These are phyloP conservation scores for Meles meles DNA, from an alignment of 2,113 vertebrate genomes.

Conservation along the genomic window DNA sequence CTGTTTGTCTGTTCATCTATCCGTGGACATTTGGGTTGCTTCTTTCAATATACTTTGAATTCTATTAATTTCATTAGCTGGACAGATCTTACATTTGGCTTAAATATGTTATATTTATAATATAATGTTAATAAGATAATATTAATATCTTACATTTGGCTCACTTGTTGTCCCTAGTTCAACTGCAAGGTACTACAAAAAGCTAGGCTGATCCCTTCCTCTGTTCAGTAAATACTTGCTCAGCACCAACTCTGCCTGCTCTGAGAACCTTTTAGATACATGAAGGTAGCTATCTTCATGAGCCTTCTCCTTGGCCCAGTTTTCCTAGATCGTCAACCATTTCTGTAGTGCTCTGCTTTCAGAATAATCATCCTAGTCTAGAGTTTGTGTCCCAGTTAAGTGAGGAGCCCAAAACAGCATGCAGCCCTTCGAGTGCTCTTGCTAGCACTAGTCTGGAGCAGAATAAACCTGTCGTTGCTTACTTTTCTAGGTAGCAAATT, in stretches of 20 bases:
- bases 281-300: not conserved
- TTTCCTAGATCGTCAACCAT: not conserved
- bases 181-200: not conserved
- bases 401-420: not conserved
- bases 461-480: not conserved
- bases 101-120: not conserved
- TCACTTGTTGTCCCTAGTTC: not conserved
- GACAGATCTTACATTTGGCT: not conserved
- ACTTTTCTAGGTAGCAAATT: slow-evolving; percentile 20
- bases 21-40: not conserved
- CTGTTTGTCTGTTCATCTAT: not conserved
- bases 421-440: not conserved
- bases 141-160: no score
- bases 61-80: not conserved
- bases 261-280: not conserved
- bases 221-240: not conserved
- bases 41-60: not conserved
- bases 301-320: not conserved
- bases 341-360: not conserved
- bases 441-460: not conserved
- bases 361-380: not conserved
- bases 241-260: not conserved
- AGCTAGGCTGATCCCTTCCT: not conserved
- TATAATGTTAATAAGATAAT: no score
- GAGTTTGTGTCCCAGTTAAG: not conserved